These are phyloP conservation scores for Microtus pennsylvanicus DNA, from an alignment of 2,113 vertebrate species.

Conservation along the genomic window DNA sequence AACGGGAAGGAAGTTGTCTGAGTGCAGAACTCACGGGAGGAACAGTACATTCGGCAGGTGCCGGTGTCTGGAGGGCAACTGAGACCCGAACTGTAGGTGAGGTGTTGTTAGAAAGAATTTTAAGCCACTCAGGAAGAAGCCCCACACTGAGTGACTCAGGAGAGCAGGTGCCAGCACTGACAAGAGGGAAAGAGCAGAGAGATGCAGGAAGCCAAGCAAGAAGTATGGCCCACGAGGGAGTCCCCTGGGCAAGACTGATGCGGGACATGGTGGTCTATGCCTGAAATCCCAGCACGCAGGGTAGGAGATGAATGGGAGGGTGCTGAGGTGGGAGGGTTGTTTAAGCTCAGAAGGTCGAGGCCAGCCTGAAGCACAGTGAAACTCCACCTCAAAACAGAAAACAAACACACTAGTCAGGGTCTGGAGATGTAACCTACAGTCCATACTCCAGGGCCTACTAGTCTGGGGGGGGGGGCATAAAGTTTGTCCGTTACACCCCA, in stretches of 20 bases:
- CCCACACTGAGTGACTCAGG: background rate
- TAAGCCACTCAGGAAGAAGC: background rate
- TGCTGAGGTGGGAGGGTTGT: background rate
- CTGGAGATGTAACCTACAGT: background rate
- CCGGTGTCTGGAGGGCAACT: background rate
- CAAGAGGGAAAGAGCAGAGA: background rate
- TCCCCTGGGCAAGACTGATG: background rate
- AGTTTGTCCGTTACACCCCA: background rate
- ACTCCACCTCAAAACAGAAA: background rate
- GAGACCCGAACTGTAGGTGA: background rate
- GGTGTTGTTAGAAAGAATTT: background rate
- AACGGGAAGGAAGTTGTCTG: background rate
- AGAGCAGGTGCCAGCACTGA: background rate
- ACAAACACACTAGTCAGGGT: background rate
- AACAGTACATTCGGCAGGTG: background rate
- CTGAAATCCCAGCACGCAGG: background rate
- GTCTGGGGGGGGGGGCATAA: too few relatives aligned
- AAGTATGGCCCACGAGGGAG: background rate
- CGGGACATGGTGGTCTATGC: accelerated
- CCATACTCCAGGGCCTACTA: too few relatives aligned
- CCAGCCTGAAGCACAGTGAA: background rate
- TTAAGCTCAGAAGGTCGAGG: background rate
- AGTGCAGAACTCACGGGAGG: background rate
- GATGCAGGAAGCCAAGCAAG: background rate
- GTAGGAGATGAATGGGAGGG: background rate